Percentiles rank a stretch among this genome's conserved stretches.
phyloP scores from a whole-genome alignment of 2,797 vertebrate species.

The Melanotaenia trifasciata region DNA sequence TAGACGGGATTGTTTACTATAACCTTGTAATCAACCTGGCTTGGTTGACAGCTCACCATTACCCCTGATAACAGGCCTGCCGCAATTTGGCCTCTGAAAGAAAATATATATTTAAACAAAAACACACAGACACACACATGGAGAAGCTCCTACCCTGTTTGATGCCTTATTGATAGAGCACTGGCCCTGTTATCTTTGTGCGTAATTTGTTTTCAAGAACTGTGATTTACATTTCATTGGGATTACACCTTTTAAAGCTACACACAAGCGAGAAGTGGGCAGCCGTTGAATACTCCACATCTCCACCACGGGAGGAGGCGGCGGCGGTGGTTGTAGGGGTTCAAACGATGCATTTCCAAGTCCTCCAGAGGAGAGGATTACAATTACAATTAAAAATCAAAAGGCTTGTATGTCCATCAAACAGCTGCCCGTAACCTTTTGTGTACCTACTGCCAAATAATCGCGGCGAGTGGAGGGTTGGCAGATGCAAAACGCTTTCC shows the following conservation, averaged over 20 bases:
- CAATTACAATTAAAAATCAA: constrained; percentile 95
- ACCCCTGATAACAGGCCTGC: constrained; percentile 85
- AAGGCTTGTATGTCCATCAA: constrained; percentile 85
- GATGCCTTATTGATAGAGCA: constrained; percentile 84
- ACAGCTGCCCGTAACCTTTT: constrained; percentile 83
- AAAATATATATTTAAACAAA: constrained; percentile 67
- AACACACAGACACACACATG: constrained; percentile 27
- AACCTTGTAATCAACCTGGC: constrained; percentile 89
- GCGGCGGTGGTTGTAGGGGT: constrained; percentile 78
- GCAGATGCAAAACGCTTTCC: constrained; percentile 76
- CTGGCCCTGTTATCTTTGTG: constrained; percentile 87
- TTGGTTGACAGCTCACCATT: constrained; percentile 86
- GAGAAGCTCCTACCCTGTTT: constrained; percentile 62
- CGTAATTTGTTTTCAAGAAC: constrained; percentile 94
- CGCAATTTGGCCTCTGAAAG: constrained; percentile 86
- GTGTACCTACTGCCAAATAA: constrained; percentile 79
- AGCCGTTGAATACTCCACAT: constrained; percentile 79
- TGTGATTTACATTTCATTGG: constrained; percentile 96
- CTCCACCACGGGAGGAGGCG: constrained; percentile 62
- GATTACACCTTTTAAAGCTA: constrained; percentile 93
- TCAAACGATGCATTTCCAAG: constrained; percentile 88
- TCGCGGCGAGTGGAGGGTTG: constrained; percentile 60
- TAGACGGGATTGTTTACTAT: constrained; percentile 88
- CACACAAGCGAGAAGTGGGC: constrained; percentile 85
- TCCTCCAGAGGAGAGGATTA: constrained; percentile 90